Evolutionary conservation across 2,113 vertebrate species (phyloP).

Genomic region (Romanogobio albipinnatus): DNA sequence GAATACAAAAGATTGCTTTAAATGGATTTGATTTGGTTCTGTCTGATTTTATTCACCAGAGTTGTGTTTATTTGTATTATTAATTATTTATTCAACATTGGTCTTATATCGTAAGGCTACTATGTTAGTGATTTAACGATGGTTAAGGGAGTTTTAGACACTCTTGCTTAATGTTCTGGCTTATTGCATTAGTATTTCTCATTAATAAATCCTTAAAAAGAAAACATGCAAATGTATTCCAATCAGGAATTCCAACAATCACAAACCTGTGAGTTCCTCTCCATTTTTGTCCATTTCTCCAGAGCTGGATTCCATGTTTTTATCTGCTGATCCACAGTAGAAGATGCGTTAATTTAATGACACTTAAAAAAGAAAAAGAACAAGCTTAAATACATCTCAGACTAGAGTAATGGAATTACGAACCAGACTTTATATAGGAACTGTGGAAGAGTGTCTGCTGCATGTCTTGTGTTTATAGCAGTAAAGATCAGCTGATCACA

Average conservation of each 20-base stretch:
- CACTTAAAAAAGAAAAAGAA: not conserved
- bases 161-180: not conserved
- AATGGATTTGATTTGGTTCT: not conserved
- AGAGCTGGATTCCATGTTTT: constrained; percentile 75
- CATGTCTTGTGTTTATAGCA: not conserved
- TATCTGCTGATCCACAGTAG: not conserved
- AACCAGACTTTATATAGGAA: not conserved
- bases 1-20: not conserved
- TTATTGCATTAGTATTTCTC: not conserved
- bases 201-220: not conserved
- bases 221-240: not conserved
- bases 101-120: not conserved
- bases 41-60: not conserved
- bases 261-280: constrained; percentile 82
- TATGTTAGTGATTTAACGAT: not conserved
- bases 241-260: not conserved
- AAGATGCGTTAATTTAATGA: not conserved
- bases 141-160: not conserved
- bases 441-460: not conserved
- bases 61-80: not conserved
- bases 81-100: not conserved
- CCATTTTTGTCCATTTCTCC: constrained; percentile 75
- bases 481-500: not conserved
- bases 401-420: not conserved
- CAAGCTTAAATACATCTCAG: not conserved